These are phyloP conservation scores for Zosterops borbonicus DNA, from an alignment of 2,113 vertebrate species.

Conservation along the genomic window DNA sequence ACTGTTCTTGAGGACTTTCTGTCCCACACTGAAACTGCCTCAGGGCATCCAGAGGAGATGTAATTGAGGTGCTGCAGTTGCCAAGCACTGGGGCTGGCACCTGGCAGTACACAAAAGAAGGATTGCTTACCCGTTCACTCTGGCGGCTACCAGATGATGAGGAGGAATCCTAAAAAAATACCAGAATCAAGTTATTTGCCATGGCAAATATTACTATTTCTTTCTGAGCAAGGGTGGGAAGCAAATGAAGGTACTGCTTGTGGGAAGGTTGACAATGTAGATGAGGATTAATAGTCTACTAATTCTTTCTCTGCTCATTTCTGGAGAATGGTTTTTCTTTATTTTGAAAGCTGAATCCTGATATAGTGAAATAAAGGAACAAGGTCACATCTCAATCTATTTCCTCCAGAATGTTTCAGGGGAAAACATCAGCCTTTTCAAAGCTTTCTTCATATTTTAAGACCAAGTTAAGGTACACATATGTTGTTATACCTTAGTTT, in stretches of 20 bases:
- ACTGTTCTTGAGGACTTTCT: background rate
- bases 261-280: background rate
- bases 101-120: background rate
- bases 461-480: background rate
- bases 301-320: background rate
- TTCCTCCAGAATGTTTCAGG: background rate
- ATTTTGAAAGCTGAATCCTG: background rate
- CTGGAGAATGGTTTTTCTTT: background rate
- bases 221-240: background rate
- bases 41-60: background rate
- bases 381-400: background rate
- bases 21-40: background rate
- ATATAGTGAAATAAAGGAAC: background rate
- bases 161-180: conserved; percentile 12
- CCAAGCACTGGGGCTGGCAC: background rate
- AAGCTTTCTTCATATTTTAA: background rate
- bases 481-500: background rate
- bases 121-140: conserved; percentile 40
- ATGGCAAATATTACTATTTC: background rate
- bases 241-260: background rate
- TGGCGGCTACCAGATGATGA: background rate
- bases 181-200: background rate
- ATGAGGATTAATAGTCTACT: background rate
- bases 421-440: background rate
- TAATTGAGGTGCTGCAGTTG: background rate